phyloP scores from a whole-genome alignment of 2,888 invertebrate genomes.

The Oscheius sp. region DNA sequence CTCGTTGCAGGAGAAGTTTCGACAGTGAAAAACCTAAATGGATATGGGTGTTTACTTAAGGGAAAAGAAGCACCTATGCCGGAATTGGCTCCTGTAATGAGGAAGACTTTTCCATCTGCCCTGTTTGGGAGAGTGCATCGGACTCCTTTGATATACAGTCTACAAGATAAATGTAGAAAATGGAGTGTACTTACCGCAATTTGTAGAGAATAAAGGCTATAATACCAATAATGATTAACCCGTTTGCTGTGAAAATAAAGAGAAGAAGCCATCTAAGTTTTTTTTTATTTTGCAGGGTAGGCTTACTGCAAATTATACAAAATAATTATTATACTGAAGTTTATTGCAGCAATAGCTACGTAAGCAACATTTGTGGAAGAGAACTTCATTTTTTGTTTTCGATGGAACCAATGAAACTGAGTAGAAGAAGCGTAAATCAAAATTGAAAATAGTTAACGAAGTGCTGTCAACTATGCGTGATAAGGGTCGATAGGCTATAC shows the following conservation, averaged over 20 bases:
- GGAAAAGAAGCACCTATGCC: slow-evolving; percentile 16
- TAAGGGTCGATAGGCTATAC: no score
- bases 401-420: no score
- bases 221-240: neutral
- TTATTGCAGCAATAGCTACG: no score
- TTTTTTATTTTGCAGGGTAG: neutral
- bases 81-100: slow-evolving; percentile 23
- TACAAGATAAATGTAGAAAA: neutral
- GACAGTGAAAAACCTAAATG: slow-evolving; percentile 5
- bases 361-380: no score
- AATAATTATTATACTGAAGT: no score
- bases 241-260: neutral
- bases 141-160: slow-evolving; percentile 1
- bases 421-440: no score
- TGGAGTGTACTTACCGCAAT: neutral
- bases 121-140: slow-evolving; percentile 3
- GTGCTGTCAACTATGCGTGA: no score
- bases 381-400: no score
- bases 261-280: neutral
- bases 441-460: no score
- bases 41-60: neutral
- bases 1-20: neutral
- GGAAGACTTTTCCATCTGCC: slow-evolving; percentile 3
- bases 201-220: neutral
- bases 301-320: neutral